Conservation (phyloP, 1,140 invertebrate species). For the Heliothis subflexa region DNA sequence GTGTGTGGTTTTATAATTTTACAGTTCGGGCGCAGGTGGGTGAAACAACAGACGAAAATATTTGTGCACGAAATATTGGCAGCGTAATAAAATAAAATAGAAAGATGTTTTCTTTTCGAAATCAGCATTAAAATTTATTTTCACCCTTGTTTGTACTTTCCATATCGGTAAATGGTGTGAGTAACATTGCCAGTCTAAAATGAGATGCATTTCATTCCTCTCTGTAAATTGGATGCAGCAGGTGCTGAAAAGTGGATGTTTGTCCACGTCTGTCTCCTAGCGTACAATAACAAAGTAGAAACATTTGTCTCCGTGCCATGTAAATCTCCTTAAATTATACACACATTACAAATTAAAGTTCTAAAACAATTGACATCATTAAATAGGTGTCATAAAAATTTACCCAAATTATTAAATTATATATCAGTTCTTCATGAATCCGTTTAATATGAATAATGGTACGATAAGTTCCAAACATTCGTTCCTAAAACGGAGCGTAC, state of each 20-base stretch:
- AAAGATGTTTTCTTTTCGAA: not conserved
- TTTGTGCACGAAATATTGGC: constrained; percentile 6
- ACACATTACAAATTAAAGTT: too few species aligned
- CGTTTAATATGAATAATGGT: too few species aligned
- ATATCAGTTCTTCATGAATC: too few species aligned
- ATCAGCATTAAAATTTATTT: not conserved
- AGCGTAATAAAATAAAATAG: not conserved
- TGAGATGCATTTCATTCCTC: not conserved
- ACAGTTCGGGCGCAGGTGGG: constrained; percentile 50
- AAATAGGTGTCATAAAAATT: too few species aligned
- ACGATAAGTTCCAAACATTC: not conserved
- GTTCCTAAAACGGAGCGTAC: constrained; percentile 2
- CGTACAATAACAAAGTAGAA: not conserved
- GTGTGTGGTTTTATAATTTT: constrained; percentile 63
- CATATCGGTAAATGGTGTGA: not conserved
- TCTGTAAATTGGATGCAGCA: not conserved
- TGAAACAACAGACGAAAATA: constrained; percentile 4
- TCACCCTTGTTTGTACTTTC: not conserved
- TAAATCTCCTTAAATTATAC: too few species aligned
- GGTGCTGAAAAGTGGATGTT: not conserved
- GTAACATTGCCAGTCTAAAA: not conserved
- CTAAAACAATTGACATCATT: too few species aligned
- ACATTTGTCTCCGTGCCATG: too few species aligned
- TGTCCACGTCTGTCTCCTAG: not conserved
- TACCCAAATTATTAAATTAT: too few species aligned